A percentile compares a stretch with the other conserved stretches of the same genome.
These are phyloP conservation scores for Takifugu rubripes DNA, from an alignment of 2,797 vertebrate species.

Conservation along the genomic window DNA sequence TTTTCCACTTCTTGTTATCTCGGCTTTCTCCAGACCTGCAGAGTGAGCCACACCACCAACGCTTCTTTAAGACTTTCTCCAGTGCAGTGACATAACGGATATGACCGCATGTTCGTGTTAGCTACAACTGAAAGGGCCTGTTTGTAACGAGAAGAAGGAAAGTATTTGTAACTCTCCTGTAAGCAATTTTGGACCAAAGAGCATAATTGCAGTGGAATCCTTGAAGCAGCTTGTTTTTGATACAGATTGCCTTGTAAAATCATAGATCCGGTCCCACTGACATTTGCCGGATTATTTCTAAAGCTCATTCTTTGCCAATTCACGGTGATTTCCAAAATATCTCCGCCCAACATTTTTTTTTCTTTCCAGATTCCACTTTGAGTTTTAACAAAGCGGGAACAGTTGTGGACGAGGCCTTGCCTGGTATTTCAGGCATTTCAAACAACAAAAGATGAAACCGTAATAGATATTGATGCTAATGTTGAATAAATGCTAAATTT, in stretches of 20 bases:
- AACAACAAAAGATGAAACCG: too few relatives aligned
- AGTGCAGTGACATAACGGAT: constrained; percentile 10
- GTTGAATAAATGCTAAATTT: too few relatives aligned
- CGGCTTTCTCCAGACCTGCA: constrained; percentile 13
- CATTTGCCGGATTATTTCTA: too few relatives aligned
- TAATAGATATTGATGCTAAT: too few relatives aligned
- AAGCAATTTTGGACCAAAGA: not conserved
- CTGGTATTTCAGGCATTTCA: too few relatives aligned
- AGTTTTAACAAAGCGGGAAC: too few relatives aligned
- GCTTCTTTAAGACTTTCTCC: too few relatives aligned
- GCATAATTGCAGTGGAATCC: constrained; percentile 3
- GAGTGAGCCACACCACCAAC: not conserved
- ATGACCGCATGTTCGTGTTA: constrained; percentile 3
- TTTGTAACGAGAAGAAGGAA: constrained; percentile 15
- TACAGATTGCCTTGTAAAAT: too few relatives aligned
- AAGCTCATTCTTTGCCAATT: too few relatives aligned
- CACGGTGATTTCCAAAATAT: not conserved
- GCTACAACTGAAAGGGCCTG: not conserved
- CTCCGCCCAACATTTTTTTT: constrained; percentile 2
- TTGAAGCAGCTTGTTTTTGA: not conserved
- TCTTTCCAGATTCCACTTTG: too few relatives aligned
- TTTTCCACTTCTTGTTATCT: constrained; percentile 23
- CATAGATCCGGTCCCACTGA: not conserved
- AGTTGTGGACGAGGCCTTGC: too few relatives aligned
- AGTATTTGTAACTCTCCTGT: constrained; percentile 2